A percentile compares a stretch with the other conserved stretches of the same genome.
These are phyloP conservation scores for Saccopteryx leptura DNA, from an alignment of 2,113 vertebrate species.

Conservation along the genomic window DNA sequence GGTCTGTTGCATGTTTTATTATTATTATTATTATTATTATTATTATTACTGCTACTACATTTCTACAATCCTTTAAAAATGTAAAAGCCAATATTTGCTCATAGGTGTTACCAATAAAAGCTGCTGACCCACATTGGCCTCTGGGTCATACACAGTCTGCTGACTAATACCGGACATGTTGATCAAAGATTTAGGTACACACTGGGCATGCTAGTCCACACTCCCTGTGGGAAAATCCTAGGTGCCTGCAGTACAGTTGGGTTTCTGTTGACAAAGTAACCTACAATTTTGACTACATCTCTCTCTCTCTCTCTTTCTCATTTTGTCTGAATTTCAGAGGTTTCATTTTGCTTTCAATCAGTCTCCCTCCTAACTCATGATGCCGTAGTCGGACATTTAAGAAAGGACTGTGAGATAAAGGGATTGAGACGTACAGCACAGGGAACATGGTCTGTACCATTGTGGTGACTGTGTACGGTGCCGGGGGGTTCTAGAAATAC, in stretches of 20 bases:
- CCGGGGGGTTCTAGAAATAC: too few relatives aligned
- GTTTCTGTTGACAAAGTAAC: neutral
- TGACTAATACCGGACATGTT: neutral
- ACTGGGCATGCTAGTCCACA: neutral
- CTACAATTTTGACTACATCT: neutral
- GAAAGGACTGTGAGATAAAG: slow-evolving; percentile 53
- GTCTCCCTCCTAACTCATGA: neutral
- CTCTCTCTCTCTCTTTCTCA: neutral
- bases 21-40: neutral
- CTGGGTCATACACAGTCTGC: neutral
- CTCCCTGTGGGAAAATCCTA: neutral
- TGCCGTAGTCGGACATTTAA: neutral
- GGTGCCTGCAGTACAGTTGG: neutral
- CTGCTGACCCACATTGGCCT: neutral
- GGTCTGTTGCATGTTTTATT: neutral
- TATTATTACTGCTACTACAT: too few relatives aligned
- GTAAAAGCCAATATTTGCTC: neutral
- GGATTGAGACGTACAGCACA: too few relatives aligned
- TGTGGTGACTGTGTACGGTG: too few relatives aligned
- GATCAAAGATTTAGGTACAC: neutral
- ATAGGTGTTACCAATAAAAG: neutral
- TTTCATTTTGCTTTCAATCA: neutral
- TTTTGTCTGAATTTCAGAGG: neutral
- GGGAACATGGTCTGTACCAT: too few relatives aligned
- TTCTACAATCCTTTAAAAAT: neutral